A percentile compares a stretch with the other conserved stretches of the same genome.
Conservation (phyloP, 2,113 vertebrate species). For the Sardina pilchardus region DNA sequence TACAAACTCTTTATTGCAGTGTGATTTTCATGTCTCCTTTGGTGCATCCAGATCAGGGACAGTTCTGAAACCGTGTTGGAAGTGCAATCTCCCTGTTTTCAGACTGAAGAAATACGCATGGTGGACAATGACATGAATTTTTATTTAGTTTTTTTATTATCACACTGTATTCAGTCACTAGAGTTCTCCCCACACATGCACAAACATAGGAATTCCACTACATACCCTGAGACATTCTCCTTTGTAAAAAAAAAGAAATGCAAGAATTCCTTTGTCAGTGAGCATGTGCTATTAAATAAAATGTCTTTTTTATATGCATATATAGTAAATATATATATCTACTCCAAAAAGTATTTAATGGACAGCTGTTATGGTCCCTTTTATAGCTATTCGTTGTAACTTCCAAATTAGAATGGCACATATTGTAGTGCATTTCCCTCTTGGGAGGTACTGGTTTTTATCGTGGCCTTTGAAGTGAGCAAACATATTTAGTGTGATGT, state of each 20-base stretch:
- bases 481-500: background rate
- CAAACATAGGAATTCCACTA: background rate
- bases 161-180: background rate
- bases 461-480: background rate
- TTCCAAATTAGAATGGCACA: conserved; percentile 31
- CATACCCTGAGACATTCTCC: background rate
- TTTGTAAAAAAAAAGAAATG: background rate
- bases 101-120: background rate
- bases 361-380: conserved; percentile 28
- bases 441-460: background rate
- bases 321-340: conserved; percentile 39
- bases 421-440: background rate
- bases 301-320: conserved; percentile 36
- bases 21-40: background rate
- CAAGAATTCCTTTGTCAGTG: background rate
- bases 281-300: background rate
- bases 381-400: conserved; percentile 34
- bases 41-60: background rate
- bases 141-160: background rate
- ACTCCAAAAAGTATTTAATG: conserved; percentile 51
- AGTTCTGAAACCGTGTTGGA: background rate
- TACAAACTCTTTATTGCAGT: background rate
- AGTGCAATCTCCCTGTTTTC: background rate
- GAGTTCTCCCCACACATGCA: background rate
- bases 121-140: background rate